Percentiles rank a stretch among this genome's conserved stretches.
phyloP scores from a whole-genome alignment of 2,797 vertebrate genomes.

The Choloepus didactylus region DNA sequence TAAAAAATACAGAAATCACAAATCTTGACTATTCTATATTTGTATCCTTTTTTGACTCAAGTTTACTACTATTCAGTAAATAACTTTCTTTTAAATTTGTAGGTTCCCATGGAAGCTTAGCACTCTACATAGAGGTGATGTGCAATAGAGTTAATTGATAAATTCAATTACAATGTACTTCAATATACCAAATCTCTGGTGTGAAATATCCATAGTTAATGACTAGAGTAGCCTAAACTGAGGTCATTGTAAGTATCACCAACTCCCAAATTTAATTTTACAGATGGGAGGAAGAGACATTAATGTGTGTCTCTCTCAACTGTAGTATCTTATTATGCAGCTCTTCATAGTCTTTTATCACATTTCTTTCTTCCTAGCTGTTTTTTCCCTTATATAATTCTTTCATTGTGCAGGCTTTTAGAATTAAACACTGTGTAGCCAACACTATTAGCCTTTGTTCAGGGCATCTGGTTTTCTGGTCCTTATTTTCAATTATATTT shows the following conservation, averaged over 20 bases:
- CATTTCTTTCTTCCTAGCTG: constrained; percentile 18
- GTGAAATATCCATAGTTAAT: constrained; percentile 67
- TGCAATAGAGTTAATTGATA: constrained; percentile 59
- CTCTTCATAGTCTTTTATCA: constrained; percentile 29
- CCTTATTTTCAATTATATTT: constrained; percentile 41
- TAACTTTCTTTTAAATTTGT: constrained; percentile 51
- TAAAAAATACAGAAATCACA: not conserved
- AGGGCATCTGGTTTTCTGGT: not conserved
- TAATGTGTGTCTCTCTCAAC: constrained; percentile 40
- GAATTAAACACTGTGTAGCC: not conserved
- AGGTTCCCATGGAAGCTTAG: constrained; percentile 3
- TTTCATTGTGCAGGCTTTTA: constrained; percentile 29
- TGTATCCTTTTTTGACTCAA: constrained; percentile 47
- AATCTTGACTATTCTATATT: constrained; percentile 29
- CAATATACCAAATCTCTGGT: constrained; percentile 61
- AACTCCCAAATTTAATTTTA: constrained; percentile 66
- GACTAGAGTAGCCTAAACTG: constrained; percentile 43
- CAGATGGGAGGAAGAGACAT: constrained; percentile 41
- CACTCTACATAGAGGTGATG: not conserved
- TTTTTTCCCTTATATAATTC: not conserved
- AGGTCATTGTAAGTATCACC: constrained; percentile 35
- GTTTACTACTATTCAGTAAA: constrained; percentile 41
- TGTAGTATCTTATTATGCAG: constrained; percentile 35
- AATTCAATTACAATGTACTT: constrained; percentile 66
- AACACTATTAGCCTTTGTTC: not conserved